Evolutionary conservation across 92 coral and sea anemone genomes (phyloP).

Genomic region (Epizoanthus rinbou): DNA sequence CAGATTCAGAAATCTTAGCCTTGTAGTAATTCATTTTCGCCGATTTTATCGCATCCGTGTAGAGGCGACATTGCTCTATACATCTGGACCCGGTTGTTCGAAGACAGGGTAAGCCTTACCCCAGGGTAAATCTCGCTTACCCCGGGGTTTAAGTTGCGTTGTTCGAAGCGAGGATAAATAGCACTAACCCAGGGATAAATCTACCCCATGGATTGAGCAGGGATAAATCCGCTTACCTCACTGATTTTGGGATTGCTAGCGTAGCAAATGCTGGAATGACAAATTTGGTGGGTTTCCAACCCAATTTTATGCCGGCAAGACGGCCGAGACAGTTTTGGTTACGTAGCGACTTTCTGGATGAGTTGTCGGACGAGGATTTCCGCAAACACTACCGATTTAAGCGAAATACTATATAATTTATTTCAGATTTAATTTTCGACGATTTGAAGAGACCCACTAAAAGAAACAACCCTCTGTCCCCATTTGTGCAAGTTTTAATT

Average conservation of each 20-base stretch:
- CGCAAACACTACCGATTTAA: slow-evolving; percentile 32
- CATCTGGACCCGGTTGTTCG: slow-evolving; percentile 35
- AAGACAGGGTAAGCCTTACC: slow-evolving; percentile 12
- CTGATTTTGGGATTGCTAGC: background rate
- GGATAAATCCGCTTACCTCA: slow-evolving; percentile 1
- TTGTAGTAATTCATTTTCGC: too few species aligned
- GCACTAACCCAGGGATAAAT: background rate
- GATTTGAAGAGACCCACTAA: slow-evolving; percentile 24
- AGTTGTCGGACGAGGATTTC: slow-evolving; percentile 18
- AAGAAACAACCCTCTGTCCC: slow-evolving; percentile 26
- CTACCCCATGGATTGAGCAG: slow-evolving; percentile 1
- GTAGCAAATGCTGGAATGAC: background rate
- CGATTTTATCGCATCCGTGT: too few species aligned
- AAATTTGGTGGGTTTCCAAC: slow-evolving; percentile 20
- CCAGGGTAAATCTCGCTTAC: slow-evolving; percentile 16
- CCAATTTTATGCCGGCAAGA: background rate
- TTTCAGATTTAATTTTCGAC: slow-evolving; percentile 1
- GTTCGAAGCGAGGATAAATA: slow-evolving; percentile 10
- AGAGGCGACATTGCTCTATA: too few species aligned
- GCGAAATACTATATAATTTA: background rate
- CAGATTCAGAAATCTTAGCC: too few species aligned
- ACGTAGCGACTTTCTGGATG: background rate
- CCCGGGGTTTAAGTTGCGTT: slow-evolving; percentile 2
- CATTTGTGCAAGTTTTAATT: slow-evolving; percentile 44
- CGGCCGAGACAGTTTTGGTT: background rate